phyloP scores from a whole-genome alignment of 2,797 vertebrate genomes.

The Crenichthys baileyi region DNA sequence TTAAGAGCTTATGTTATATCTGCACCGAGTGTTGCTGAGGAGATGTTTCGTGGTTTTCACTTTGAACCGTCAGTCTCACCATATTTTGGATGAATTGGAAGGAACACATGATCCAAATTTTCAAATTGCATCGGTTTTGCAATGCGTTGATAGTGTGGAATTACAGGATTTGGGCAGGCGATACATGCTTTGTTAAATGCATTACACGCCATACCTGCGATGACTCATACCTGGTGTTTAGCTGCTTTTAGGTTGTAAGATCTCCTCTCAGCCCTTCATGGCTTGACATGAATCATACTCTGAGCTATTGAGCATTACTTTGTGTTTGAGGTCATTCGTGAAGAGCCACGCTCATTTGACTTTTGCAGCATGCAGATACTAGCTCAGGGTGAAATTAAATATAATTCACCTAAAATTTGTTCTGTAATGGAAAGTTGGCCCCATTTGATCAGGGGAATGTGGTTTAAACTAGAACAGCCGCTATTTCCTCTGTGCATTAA shows the following conservation, averaged over 20 bases:
- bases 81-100: slow-evolving; percentile 29
- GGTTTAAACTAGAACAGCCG: slow-evolving; percentile 53
- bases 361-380: slow-evolving; percentile 32
- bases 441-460: slow-evolving; percentile 66
- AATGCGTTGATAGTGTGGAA: slow-evolving; percentile 17
- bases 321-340: slow-evolving; percentile 24
- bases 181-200: slow-evolving; percentile 27
- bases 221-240: slow-evolving; percentile 28
- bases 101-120: slow-evolving; percentile 58
- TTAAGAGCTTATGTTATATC: slow-evolving; percentile 41
- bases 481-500: slow-evolving; percentile 59
- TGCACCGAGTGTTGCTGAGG: slow-evolving; percentile 30
- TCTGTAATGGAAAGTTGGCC: slow-evolving; percentile 69
- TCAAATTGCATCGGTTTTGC: slow-evolving; percentile 35
- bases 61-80: slow-evolving; percentile 34
- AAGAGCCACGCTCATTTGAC: slow-evolving; percentile 11
- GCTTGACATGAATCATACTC: slow-evolving; percentile 17
- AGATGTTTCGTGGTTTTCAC: slow-evolving; percentile 34
- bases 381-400: slow-evolving; percentile 40
- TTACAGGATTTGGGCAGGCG: slow-evolving; percentile 16
- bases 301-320: slow-evolving; percentile 6
- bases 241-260: slow-evolving; percentile 5
- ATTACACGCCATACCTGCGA: neutral
- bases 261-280: neutral
- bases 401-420: slow-evolving; percentile 53